Conservation (phyloP, 2,113 vertebrate species). For the Cochlearius cochlearius region DNA sequence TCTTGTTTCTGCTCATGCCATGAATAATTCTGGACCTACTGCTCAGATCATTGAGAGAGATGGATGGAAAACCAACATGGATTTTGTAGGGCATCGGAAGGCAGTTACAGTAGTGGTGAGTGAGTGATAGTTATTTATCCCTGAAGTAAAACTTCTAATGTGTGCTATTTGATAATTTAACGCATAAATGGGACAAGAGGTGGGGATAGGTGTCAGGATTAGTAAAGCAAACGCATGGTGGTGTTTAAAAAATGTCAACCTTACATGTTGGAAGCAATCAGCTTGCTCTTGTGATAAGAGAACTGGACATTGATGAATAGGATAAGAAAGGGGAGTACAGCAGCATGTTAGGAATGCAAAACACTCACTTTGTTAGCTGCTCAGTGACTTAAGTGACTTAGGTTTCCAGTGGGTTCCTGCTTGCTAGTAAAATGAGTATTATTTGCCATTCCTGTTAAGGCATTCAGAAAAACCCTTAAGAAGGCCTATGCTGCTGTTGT, state of each 20-base stretch:
- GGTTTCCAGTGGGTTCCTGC: not conserved
- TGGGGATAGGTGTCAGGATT: not conserved
- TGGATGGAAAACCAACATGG: slow-evolving; percentile 99
- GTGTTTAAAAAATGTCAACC: not conserved
- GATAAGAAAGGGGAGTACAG: not conserved
- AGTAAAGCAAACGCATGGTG: not conserved
- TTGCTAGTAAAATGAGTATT: not conserved
- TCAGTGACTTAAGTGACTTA: not conserved
- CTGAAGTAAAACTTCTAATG: not conserved
- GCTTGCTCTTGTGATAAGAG: not conserved
- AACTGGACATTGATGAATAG: not conserved
- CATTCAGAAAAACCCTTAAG: not conserved
- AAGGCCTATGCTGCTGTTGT: not conserved
- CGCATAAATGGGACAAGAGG: not conserved
- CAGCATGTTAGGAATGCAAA: not conserved
- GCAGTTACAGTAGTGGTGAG: slow-evolving; percentile 97
- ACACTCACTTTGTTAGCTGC: not conserved
- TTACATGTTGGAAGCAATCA: not conserved
- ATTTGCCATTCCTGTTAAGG: not conserved
- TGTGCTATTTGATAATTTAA: not conserved
- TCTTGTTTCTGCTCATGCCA: slow-evolving; percentile 96
- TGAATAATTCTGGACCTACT: slow-evolving; percentile 98
- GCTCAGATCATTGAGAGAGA: slow-evolving; percentile 98
- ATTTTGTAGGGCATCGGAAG: slow-evolving; percentile 97
- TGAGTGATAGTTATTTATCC: not conserved